Evolutionary conservation across 1,140 invertebrate genomes (phyloP).

Genomic region (Anastatus disparis): DNA sequence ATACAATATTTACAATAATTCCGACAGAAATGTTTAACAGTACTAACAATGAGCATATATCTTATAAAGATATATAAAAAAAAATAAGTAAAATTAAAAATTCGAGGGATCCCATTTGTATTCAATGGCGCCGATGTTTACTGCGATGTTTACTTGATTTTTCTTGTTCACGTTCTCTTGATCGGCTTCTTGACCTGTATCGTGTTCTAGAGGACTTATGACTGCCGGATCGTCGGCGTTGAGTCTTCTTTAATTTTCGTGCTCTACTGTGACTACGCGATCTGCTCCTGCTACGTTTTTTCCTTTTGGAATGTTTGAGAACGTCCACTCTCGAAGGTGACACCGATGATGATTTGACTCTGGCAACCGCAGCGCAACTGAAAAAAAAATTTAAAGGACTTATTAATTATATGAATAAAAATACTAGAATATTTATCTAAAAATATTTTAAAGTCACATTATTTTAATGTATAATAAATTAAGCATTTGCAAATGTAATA

Average conservation of each 20-base stretch:
- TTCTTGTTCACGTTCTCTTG: constrained; percentile 62
- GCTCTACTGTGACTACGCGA: constrained; percentile 67
- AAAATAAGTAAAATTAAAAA: constrained; percentile 19
- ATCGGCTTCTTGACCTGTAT: constrained; percentile 68
- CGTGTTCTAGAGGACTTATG: constrained; percentile 68
- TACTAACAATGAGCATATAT: constrained; percentile 11
- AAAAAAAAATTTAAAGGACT: too few relatives aligned
- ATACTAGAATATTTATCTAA: too few relatives aligned
- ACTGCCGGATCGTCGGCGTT: constrained; percentile 61
- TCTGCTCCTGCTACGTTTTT: constrained; percentile 67
- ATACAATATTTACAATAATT: constrained; percentile 37
- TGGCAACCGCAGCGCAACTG: background rate
- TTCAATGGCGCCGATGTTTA: constrained; percentile 56
- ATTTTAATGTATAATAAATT: background rate
- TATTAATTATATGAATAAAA: background rate
- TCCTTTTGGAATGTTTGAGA: constrained; percentile 64
- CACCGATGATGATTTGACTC: constrained; percentile 53
- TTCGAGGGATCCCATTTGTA: background rate
- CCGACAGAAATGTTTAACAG: background rate
- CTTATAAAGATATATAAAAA: constrained; percentile 24
- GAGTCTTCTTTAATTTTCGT: constrained; percentile 63
- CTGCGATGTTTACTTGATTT: constrained; percentile 62
- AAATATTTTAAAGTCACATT: background rate
- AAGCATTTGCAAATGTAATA: background rate
- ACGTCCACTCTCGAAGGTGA: constrained; percentile 57